phyloP scores from a whole-genome alignment of 2,888 invertebrate species.

The Drosophila mayaguana region DNA sequence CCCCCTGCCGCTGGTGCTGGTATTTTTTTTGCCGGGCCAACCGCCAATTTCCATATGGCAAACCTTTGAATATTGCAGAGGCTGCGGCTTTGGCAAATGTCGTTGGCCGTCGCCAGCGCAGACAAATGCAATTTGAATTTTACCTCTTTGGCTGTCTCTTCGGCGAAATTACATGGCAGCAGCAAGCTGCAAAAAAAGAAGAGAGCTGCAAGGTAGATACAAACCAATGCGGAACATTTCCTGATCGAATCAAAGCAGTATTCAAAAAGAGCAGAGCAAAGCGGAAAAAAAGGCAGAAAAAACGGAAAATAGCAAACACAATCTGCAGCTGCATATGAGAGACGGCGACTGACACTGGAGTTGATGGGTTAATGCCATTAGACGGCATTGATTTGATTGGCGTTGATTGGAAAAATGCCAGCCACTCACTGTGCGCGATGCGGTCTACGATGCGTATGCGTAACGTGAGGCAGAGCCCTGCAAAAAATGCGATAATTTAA shows the following conservation, averaged over 20 bases:
- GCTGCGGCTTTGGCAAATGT: slow-evolving; percentile 51
- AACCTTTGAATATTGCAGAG: slow-evolving; percentile 69
- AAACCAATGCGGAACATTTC: slow-evolving; percentile 61
- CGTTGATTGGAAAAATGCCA: slow-evolving; percentile 79
- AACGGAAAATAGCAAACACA: slow-evolving; percentile 31
- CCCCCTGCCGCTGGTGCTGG: neutral
- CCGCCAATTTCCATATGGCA: slow-evolving; percentile 68
- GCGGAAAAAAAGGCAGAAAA: slow-evolving; percentile 14
- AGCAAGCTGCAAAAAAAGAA: slow-evolving; percentile 11
- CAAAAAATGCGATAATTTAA: neutral
- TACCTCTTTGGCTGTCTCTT: slow-evolving; percentile 23
- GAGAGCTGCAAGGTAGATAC: neutral
- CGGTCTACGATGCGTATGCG: slow-evolving; percentile 50
- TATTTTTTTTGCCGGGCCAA: slow-evolving; percentile 21
- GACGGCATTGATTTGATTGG: slow-evolving; percentile 82
- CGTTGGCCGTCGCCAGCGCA: slow-evolving; percentile 55
- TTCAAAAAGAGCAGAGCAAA: slow-evolving; percentile 11
- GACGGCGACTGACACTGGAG: slow-evolving; percentile 56
- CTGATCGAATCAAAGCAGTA: slow-evolving; percentile 74
- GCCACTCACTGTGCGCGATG: slow-evolving; percentile 20
- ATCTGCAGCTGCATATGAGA: slow-evolving; percentile 36
- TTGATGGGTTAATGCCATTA: slow-evolving; percentile 82
- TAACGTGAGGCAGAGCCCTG: slow-evolving; percentile 22
- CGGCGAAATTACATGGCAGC: slow-evolving; percentile 62
- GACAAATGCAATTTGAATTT: slow-evolving; percentile 68